Evolutionary conservation across 2,113 vertebrate genomes (phyloP).

Genomic region (Electrona antarctica): DNA sequence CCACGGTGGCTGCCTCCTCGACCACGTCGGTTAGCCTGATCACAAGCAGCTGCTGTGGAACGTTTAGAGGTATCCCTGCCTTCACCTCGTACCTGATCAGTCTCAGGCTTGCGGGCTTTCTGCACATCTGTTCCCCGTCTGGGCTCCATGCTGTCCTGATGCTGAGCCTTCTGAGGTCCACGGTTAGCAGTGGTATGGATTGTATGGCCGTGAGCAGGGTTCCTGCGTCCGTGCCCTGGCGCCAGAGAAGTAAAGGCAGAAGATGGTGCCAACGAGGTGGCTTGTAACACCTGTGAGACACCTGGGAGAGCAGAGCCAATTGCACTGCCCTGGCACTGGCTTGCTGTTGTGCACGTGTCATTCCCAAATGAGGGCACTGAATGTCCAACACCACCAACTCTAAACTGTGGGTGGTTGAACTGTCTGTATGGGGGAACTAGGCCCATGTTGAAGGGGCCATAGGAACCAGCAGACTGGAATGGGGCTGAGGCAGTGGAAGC

Average conservation of each 20-base stretch:
- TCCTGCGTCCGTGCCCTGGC: constrained; percentile 81
- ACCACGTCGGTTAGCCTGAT: constrained; percentile 80
- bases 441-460: constrained; percentile 90
- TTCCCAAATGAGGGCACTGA: constrained; percentile 85
- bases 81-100: constrained; percentile 84
- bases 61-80: constrained; percentile 79
- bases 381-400: constrained; percentile 85
- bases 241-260: constrained; percentile 66
- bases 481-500: constrained; percentile 79
- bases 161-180: constrained; percentile 70
- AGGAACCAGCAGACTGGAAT: constrained; percentile 90
- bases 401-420: constrained; percentile 89
- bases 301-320: constrained; percentile 80
- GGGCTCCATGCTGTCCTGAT: constrained; percentile 82
- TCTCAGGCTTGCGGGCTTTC: constrained; percentile 83
- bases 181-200: constrained; percentile 29
- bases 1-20: constrained; percentile 88
- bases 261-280: constrained; percentile 75
- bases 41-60: constrained; percentile 74
- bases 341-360: constrained; percentile 74
- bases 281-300: constrained; percentile 83
- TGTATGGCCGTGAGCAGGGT: constrained; percentile 71
- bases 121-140: constrained; percentile 86
- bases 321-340: constrained; percentile 79
- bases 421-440: constrained; percentile 91